Evolutionary conservation across 2,888 invertebrate species (phyloP).

Genomic region (Euzetes globulus): DNA sequence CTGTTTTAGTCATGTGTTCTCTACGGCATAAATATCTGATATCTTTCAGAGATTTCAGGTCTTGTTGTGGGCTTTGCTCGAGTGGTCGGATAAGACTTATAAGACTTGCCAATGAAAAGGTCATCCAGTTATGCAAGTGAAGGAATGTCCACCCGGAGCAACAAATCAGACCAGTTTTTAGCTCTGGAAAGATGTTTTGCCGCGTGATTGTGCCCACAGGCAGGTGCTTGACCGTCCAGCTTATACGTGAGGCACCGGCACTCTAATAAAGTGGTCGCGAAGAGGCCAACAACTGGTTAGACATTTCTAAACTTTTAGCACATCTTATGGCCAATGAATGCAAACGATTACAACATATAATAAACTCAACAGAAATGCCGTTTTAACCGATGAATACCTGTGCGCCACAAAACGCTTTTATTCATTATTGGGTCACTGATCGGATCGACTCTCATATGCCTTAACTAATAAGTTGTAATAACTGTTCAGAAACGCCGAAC

Average conservation of each 20-base stretch:
- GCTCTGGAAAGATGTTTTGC: conserved; percentile 12
- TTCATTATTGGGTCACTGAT: conserved; percentile 26
- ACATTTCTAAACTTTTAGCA: conserved; percentile 23
- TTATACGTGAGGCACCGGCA: not conserved
- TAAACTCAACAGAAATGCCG: not conserved
- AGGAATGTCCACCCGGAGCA: conserved; percentile 32
- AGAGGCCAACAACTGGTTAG: conserved; percentile 21
- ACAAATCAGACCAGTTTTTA: conserved; percentile 30
- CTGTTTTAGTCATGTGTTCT: not conserved
- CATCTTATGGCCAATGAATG: conserved; percentile 27
- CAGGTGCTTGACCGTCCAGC: conserved; percentile 28
- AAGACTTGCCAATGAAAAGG: conserved; percentile 26
- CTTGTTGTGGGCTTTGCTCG: conserved; percentile 29
- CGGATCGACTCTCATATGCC: not conserved
- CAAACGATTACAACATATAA: conserved; percentile 3
- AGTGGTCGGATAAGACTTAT: conserved; percentile 24
- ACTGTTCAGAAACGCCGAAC: not conserved
- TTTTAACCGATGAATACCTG: not conserved
- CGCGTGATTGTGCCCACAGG: conserved; percentile 31
- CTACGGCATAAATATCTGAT: conserved; percentile 6
- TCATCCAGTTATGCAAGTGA: conserved; percentile 33
- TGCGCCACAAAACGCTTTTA: not conserved
- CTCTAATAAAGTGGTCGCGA: not conserved
- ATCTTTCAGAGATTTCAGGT: conserved; percentile 15
- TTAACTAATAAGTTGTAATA: not conserved